These are phyloP conservation scores for Luperina nickerlii DNA, from an alignment of 2,888 invertebrate species.

Conservation along the genomic window DNA sequence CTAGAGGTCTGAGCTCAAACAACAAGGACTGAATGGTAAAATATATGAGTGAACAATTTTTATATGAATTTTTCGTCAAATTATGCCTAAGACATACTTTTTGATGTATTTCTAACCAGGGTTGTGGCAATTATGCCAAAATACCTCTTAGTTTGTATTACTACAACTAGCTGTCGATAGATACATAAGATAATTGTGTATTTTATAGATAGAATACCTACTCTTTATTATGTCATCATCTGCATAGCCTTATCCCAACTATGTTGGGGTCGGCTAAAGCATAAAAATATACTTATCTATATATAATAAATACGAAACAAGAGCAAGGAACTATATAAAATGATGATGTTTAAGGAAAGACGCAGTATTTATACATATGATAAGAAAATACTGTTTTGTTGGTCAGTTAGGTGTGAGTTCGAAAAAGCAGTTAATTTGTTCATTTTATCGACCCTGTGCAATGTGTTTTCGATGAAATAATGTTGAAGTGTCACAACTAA, in stretches of 20 bases:
- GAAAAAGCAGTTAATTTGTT: background rate
- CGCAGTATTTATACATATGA: background rate
- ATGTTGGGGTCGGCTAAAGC: background rate
- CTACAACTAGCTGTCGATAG: conserved; percentile 14
- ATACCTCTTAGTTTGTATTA: conserved; percentile 53
- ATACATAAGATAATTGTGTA: background rate
- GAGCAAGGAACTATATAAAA: background rate
- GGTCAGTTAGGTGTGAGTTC: background rate
- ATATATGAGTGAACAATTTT: conserved; percentile 4
- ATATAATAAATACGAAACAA: background rate
- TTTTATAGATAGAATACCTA: background rate
- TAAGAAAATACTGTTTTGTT: background rate
- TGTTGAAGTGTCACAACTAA: conserved; percentile 12
- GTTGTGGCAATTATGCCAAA: conserved; percentile 23
- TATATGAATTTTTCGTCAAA: background rate
- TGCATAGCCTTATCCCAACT: background rate
- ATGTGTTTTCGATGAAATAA: conserved; percentile 14
- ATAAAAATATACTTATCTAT: background rate
- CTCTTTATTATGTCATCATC: background rate
- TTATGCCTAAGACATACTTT: conserved; percentile 21
- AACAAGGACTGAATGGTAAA: conserved; percentile 10
- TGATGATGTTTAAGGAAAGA: background rate
- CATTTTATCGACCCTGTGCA: background rate
- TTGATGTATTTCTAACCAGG: conserved; percentile 31
- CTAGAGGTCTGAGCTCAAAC: background rate